A percentile compares a stretch with the other conserved stretches of the same genome.
These are phyloP conservation scores for Ypsolopha sequella DNA, from an alignment of 2,888 invertebrate species.

Conservation along the genomic window DNA sequence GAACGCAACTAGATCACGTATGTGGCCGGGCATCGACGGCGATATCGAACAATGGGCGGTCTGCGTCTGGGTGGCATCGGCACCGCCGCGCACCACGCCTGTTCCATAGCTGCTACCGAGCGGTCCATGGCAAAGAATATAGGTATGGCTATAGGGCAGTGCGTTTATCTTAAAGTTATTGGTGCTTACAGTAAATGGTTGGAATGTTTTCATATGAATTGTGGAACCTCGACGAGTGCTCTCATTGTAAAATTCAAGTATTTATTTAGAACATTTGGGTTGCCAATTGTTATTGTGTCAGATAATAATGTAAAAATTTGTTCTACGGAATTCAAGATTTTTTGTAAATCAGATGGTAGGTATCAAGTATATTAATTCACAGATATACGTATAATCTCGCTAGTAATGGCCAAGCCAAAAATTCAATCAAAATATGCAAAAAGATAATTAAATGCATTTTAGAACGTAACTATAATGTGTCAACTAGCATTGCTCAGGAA, in stretches of 20 bases:
- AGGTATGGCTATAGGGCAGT: neutral
- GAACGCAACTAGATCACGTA: neutral
- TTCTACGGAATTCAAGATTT: rapidly evolving
- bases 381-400: neutral
- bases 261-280: neutral
- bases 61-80: neutral
- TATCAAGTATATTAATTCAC: neutral
- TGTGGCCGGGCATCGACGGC: neutral
- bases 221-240: neutral
- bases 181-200: neutral
- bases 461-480: too few relatives aligned
- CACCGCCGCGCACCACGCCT: neutral
- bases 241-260: neutral
- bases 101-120: neutral
- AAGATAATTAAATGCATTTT: neutral
- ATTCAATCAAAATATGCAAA: neutral
- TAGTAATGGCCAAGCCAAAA: neutral
- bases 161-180: neutral
- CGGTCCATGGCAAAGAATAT: neutral
- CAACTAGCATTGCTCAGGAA: too few relatives aligned
- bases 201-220: neutral
- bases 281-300: neutral
- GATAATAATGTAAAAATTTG: neutral
- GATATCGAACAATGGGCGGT: neutral
- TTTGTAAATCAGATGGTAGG: neutral